These are phyloP conservation scores for Acronicta psi DNA, from an alignment of 2,888 invertebrate species.

Conservation along the genomic window DNA sequence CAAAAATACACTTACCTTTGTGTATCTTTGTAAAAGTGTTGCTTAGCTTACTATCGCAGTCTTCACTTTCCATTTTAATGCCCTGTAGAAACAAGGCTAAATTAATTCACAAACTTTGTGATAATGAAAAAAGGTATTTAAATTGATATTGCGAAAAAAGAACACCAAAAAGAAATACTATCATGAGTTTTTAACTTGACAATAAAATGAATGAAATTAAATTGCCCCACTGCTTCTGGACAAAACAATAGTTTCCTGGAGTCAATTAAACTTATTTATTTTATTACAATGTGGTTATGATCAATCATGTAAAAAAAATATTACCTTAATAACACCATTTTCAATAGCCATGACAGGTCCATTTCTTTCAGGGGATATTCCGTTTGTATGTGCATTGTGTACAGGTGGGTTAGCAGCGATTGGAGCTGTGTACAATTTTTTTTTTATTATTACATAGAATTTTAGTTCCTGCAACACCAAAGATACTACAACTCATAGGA, in stretches of 20 bases:
- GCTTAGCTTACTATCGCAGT: conserved; percentile 57
- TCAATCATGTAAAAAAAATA: no score
- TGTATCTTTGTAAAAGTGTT: conserved; percentile 45
- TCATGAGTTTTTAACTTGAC: no score
- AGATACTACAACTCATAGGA: no score
- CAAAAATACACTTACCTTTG: conserved; percentile 57
- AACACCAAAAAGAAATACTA: no score
- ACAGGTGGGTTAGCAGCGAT: conserved; percentile 39
- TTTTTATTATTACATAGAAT: no score
- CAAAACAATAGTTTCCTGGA: no score
- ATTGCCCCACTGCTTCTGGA: no score
- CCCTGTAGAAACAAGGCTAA: conserved; percentile 59
- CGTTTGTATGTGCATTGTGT: conserved; percentile 45
- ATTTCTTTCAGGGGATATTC: conserved; percentile 63
- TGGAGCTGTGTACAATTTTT: conserved; percentile 60
- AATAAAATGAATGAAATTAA: no score
- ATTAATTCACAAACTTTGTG: not conserved
- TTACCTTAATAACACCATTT: conserved; percentile 85
- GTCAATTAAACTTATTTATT: no score
- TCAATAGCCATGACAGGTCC: conserved; percentile 83
- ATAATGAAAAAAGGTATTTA: not conserved
- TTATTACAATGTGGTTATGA: no score
- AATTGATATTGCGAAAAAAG: no score
- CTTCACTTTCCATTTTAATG: conserved; percentile 66
- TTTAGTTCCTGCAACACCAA: no score